Evolutionary conservation across 2,113 vertebrate species (phyloP), one percentile per base, ranked within the genome.

Genomic region (Neofelis nebulosa): DNA sequence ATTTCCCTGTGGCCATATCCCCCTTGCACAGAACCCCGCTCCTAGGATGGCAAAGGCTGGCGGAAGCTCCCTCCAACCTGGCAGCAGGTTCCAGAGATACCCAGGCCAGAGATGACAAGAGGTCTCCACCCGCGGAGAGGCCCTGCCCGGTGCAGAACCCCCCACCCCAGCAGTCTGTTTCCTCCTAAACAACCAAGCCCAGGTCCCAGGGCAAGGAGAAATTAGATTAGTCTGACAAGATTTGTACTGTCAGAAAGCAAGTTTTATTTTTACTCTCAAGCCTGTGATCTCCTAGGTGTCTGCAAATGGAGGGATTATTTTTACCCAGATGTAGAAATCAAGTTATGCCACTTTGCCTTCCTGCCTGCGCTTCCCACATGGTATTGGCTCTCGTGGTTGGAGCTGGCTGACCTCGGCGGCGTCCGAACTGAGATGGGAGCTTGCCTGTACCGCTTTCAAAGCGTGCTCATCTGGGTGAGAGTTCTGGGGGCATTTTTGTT

Each of bases 261-360:
- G 81, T 91, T 97, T 98, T 96, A 95, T 98, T 96, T 98, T 97
- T 88, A 92, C 90, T 94, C 90, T 95, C 31, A 27, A 95, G 94
- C 71, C 88, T 65, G 71, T 96, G 95, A 95, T 96, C 80, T 87
- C 85, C 87, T 94, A 96, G 91, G 97, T 97, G 94, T 96, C 92
- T 95, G 92, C 31, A 96, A 95, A 87, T 21, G 18, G 21, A 89
- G 89, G 61, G 33, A 96, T 92, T 97, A 94, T 97, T 97, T 97
- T 98, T 94, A 96, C 65, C 80, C 76, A 94, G n/a, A 94, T 79
- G 48, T 63, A 95, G 82, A 96, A 97, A 93, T 86, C 57, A 91
- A 96, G 65, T 82, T 45, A 36, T 78, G 71, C 29, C 48, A 19
- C 82, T 76, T 93, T 50, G 68, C 82, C 69, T 76, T 71, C 73